phyloP scores from a whole-genome alignment of 1,140 invertebrate species.

The Periplaneta americana region DNA sequence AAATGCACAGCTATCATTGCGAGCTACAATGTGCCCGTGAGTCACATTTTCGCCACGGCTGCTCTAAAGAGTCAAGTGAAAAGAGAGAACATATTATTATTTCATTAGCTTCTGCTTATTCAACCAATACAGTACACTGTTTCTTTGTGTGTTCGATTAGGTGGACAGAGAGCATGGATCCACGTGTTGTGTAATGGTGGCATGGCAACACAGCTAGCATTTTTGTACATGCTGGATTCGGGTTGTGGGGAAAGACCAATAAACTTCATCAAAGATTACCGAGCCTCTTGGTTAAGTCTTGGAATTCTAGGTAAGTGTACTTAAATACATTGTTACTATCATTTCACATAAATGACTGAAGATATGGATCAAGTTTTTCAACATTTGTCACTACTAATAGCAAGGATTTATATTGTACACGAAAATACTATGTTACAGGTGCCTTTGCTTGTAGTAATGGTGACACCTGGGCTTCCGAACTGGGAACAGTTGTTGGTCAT shows the following conservation, averaged over 20 bases:
- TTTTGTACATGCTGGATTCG: constrained; percentile 76
- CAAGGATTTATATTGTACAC: too few species aligned
- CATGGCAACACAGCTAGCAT: constrained; percentile 69
- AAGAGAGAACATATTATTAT: too few species aligned
- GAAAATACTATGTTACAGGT: too few species aligned
- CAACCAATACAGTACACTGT: not conserved
- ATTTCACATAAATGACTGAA: too few species aligned
- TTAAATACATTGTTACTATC: too few species aligned
- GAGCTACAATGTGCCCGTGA: too few species aligned
- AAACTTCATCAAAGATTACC: constrained; percentile 70
- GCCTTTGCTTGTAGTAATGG: constrained; percentile 78
- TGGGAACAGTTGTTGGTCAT: constrained; percentile 68
- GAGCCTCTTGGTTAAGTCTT: constrained; percentile 74
- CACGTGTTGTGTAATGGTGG: constrained; percentile 89
- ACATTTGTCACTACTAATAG: too few species aligned
- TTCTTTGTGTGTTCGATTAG: constrained; percentile 38
- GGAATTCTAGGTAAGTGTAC: constrained; percentile 60
- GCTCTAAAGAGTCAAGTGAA: too few species aligned
- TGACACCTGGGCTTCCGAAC: constrained; percentile 88
- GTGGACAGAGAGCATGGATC: constrained; percentile 83
- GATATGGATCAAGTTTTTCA: too few species aligned
- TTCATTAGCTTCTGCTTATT: too few species aligned
- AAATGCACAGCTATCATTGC: too few species aligned
- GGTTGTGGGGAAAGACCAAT: constrained; percentile 73
- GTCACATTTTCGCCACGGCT: too few species aligned